A percentile compares a stretch with the other conserved stretches of the same genome.
phyloP scores from a whole-genome alignment of 1,140 invertebrate species.

The Temnothorax longispinosus region DNA sequence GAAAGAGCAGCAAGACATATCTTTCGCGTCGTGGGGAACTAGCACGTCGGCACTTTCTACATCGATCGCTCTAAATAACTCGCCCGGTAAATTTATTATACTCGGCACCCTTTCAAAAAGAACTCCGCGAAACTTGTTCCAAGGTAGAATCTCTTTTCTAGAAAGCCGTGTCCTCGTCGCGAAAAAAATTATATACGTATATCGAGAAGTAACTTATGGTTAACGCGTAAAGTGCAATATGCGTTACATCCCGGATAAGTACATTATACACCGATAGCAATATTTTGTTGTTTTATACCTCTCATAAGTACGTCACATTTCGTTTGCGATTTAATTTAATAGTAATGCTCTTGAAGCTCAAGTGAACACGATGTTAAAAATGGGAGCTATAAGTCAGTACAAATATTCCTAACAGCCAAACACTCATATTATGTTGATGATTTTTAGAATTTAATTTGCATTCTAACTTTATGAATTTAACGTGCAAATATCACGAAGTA shows the following conservation, averaged over 20 bases:
- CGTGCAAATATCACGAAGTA: slow-evolving; percentile 45
- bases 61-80: slow-evolving; percentile 70
- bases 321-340: neutral
- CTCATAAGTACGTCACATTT: neutral
- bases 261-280: neutral
- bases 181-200: slow-evolving; percentile 1
- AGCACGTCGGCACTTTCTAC: slow-evolving; percentile 63
- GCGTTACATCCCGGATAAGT: neutral
- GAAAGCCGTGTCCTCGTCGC: neutral
- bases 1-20: slow-evolving; percentile 44
- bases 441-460: slow-evolving; percentile 42
- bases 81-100: slow-evolving; percentile 65
- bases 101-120: slow-evolving; percentile 47
- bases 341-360: neutral
- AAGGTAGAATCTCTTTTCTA: slow-evolving; percentile 29
- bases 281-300: slow-evolving; percentile 5
- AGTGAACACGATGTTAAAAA: neutral
- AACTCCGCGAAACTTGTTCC: slow-evolving; percentile 40
- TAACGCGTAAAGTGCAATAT: slow-evolving; percentile 25
- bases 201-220: slow-evolving; percentile 1
- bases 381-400: neutral
- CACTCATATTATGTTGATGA: neutral
- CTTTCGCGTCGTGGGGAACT: slow-evolving; percentile 30
- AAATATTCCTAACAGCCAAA: neutral
- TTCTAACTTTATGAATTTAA: slow-evolving; percentile 23